These are phyloP conservation scores for Alcedo atthis DNA, from an alignment of 2,797 vertebrate species.

Conservation along the genomic window DNA sequence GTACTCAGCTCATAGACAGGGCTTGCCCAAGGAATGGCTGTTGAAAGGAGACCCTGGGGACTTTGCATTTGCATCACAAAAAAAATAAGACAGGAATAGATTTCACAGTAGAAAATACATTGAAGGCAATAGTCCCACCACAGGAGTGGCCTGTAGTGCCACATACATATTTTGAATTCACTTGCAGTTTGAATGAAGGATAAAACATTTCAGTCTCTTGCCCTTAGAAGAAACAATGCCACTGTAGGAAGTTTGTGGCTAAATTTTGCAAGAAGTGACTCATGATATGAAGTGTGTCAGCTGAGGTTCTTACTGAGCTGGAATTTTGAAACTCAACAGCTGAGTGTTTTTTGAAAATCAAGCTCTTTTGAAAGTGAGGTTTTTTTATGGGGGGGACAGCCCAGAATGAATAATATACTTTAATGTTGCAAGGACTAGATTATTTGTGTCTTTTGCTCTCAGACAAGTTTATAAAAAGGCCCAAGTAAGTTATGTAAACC, in stretches of 20 bases:
- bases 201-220: background rate
- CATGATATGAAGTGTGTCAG: background rate
- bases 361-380: background rate
- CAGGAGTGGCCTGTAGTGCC: background rate
- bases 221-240: background rate
- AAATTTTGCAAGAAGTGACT: conserved; percentile 11
- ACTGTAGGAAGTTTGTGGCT: background rate
- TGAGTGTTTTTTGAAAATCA: conserved; percentile 38
- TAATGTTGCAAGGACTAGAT: background rate
- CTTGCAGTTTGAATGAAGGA: background rate
- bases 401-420: background rate
- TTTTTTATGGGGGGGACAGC: background rate
- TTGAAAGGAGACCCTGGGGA: background rate
- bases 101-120: background rate
- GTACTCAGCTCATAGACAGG: background rate
- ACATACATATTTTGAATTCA: background rate
- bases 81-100: background rate
- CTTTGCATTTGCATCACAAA: background rate
- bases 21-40: background rate
- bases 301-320: conserved; percentile 13
- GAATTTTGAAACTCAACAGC: background rate
- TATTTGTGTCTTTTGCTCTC: background rate
- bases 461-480: background rate
- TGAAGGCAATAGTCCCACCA: background rate
- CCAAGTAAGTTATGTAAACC: background rate